Percentiles rank a stretch among this genome's conserved stretches.
These are phyloP conservation scores for Eupithecia pulchellata DNA, from an alignment of 2,888 invertebrate genomes.

Conservation along the genomic window DNA sequence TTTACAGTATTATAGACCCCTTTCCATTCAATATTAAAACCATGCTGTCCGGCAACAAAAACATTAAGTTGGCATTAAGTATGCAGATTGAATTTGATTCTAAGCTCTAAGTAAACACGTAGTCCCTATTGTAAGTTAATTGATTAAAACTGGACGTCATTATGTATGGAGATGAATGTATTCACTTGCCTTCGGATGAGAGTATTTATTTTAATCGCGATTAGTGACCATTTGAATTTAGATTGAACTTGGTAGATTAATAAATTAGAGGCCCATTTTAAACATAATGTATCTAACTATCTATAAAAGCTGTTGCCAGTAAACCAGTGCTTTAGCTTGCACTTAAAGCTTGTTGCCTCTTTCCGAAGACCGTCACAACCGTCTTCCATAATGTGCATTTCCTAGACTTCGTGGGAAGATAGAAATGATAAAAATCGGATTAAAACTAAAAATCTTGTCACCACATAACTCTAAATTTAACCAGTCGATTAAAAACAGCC, in stretches of 20 bases:
- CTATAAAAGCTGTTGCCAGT: no score
- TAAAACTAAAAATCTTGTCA: not conserved
- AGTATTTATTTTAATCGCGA: conserved; percentile 17
- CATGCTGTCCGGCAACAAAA: conserved; percentile 64
- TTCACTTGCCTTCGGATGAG: conserved; percentile 13
- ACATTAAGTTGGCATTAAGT: conserved; percentile 69
- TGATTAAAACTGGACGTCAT: conserved; percentile 51
- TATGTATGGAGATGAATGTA: conserved; percentile 26
- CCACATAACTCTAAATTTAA: conserved; percentile 7
- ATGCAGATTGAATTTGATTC: conserved; percentile 77
- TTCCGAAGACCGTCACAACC: no score
- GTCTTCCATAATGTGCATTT: no score
- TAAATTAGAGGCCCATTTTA: no score
- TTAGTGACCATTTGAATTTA: conserved; percentile 19
- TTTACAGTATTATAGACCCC: not conserved
- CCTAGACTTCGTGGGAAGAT: no score
- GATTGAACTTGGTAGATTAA: not conserved
- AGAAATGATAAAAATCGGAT: no score
- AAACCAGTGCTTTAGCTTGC: no score
- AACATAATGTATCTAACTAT: no score
- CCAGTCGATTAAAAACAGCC: conserved; percentile 13
- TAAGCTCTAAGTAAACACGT: conserved; percentile 50
- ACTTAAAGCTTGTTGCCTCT: no score
- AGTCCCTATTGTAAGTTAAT: conserved; percentile 43
- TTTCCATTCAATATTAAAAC: not conserved